Evolutionary conservation across 2,888 invertebrate species (phyloP).

Genomic region (Psococerastis gibbosa): DNA sequence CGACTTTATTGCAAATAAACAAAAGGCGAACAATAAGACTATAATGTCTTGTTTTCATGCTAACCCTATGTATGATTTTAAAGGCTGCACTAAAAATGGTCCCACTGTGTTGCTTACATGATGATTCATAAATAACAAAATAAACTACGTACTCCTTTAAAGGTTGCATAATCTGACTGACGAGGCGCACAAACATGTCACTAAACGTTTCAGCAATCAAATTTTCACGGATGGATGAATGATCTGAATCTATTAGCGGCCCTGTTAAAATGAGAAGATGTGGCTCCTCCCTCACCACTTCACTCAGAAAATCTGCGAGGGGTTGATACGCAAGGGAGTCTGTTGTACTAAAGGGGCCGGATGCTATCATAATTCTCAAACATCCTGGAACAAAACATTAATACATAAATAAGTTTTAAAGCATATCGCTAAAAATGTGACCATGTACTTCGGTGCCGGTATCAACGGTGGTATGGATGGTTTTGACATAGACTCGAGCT

Average conservation of each 20-base stretch:
- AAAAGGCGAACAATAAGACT: no score
- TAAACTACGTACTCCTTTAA: conserved; percentile 39
- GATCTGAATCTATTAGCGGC: conserved; percentile 60
- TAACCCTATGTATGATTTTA: no score
- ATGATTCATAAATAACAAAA: no score
- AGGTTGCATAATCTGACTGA: conserved; percentile 42
- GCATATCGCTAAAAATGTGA: no score
- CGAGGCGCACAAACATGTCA: conserved; percentile 49
- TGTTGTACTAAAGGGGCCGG: conserved; percentile 67
- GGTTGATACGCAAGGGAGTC: conserved; percentile 66
- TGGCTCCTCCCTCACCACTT: conserved; percentile 47
- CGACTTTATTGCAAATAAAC: no score
- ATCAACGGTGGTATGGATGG: no score
- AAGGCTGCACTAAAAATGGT: no score
- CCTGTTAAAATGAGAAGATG: conserved; percentile 67
- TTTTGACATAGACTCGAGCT: no score
- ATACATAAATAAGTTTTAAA: no score
- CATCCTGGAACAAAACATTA: conserved; percentile 26
- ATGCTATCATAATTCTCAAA: conserved; percentile 49
- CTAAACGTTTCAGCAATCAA: conserved; percentile 48
- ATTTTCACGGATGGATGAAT: conserved; percentile 39
- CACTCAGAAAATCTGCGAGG: conserved; percentile 51
- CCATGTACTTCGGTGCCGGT: no score
- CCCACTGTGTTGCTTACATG: no score
- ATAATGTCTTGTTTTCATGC: no score